A percentile compares a stretch with the other conserved stretches of the same genome.
These are phyloP conservation scores for Brachionus rotundiformis DNA, from an alignment of 1,140 invertebrate genomes.

Conservation along the genomic window DNA sequence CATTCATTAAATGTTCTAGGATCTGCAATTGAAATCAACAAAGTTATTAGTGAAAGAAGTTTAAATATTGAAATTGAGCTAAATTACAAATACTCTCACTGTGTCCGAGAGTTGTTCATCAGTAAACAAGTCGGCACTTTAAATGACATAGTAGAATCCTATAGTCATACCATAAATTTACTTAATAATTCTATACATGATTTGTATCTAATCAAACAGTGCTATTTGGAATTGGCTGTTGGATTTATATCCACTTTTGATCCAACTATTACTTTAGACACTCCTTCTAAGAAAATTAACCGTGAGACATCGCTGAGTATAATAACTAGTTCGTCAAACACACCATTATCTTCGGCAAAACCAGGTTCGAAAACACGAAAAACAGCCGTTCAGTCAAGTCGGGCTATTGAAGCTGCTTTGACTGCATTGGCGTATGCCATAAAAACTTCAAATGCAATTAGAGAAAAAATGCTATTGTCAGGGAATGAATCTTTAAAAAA, in stretches of 20 bases:
- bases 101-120: slow-evolving; percentile 23
- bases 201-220: slow-evolving; percentile 14
- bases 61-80: slow-evolving; percentile 23
- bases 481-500: slow-evolving; percentile 43
- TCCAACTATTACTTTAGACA: background rate
- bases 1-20: slow-evolving; percentile 17
- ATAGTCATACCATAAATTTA: slow-evolving; percentile 35
- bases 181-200: slow-evolving; percentile 1
- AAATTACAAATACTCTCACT: slow-evolving; percentile 38
- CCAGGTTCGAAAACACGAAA: background rate
- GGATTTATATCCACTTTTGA: slow-evolving; percentile 47
- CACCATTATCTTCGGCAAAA: slow-evolving; percentile 8
- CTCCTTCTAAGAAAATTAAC: background rate
- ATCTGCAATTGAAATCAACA: slow-evolving; percentile 20
- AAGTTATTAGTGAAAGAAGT: slow-evolving; percentile 18
- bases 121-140: slow-evolving; percentile 5
- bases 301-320: background rate
- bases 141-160: slow-evolving; percentile 10
- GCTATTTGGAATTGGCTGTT: slow-evolving; percentile 42
- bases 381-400: background rate
- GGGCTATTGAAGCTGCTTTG: slow-evolving; percentile 41
- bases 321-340: background rate
- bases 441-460: slow-evolving; percentile 22
- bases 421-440: background rate
- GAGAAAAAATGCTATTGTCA: slow-evolving; percentile 23